Conservation (phyloP, 2,888 invertebrate genomes). For the Watsonalla cultraria region DNA sequence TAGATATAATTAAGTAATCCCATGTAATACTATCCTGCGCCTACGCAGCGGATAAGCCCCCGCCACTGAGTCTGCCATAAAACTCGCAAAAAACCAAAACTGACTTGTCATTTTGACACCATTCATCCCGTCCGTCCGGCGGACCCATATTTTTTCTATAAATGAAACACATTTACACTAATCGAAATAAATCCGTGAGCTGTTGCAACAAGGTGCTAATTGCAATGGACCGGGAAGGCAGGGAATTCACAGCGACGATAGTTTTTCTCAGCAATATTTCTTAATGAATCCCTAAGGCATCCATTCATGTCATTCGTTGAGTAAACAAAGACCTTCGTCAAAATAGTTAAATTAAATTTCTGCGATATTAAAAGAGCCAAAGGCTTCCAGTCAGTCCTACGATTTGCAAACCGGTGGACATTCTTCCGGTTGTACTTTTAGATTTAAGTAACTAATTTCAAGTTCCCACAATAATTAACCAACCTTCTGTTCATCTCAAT, state of each 20-base stretch:
- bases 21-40: not conserved
- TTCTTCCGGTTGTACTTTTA: no score
- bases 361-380: slow-evolving; percentile 25
- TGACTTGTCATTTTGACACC: slow-evolving; percentile 74
- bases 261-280: slow-evolving; percentile 59
- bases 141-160: slow-evolving; percentile 28
- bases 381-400: no score
- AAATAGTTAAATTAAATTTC: slow-evolving; percentile 40
- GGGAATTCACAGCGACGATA: slow-evolving; percentile 23
- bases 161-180: slow-evolving; percentile 1
- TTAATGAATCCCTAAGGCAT: slow-evolving; percentile 68
- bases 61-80: slow-evolving; percentile 42
- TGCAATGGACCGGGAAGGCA: slow-evolving; percentile 16
- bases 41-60: slow-evolving; percentile 16
- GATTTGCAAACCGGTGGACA: no score
- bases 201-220: not conserved
- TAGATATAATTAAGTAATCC: not conserved
- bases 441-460: no score
- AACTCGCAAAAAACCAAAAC: slow-evolving; percentile 60
- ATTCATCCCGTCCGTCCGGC: slow-evolving; percentile 66
- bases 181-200: not conserved
- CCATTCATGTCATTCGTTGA: slow-evolving; percentile 71
- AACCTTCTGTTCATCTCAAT: no score
- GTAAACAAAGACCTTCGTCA: slow-evolving; percentile 70
- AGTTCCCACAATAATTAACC: no score